Evolutionary conservation across 2,113 vertebrate species (phyloP), one percentile per base, ranked within the genome.

Genomic region (Ellobius talpinus): DNA sequence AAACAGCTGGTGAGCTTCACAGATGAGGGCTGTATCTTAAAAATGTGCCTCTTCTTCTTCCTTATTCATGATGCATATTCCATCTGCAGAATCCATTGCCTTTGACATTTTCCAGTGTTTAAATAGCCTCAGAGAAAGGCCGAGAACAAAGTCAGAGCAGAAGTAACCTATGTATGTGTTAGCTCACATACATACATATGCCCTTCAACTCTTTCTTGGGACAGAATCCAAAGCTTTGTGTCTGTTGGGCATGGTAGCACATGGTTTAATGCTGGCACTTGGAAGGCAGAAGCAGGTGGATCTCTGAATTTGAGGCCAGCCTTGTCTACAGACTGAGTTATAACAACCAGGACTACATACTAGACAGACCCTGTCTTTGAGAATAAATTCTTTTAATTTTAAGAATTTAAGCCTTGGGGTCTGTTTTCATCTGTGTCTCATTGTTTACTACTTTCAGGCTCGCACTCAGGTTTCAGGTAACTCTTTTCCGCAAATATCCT

Each of bases 81-180:
- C 33, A 33, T 86, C 86, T 84, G 65, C 21, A 93, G 74, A 84
- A 70, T 87, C 58, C 45, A 85, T 29, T 76, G 81, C 97, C 50
- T n/a, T 79, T 81, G 61, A 82, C 31, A 45, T 94, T 89, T 95
- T 79, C 87, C 90, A 42, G 5, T 87, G 42, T 94, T 95, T 65
- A 66, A 63, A 19, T 66, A 23, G 58, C 2, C 17, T 21, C 33
- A 42, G 26, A 36, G 14, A 76, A 88, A 85, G 87, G 39, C 79
- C 21, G 14, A 5, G 10, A 66, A 50, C 45, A 58, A 13, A 63
- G 11, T 52, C 47, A 94, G 91, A 66, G 24, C 42, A 82, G 84
- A 89, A n/a, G 19, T 39, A 66, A 90, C 50, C 47, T 65, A 31
- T 52, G 31, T 9, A 19, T 24, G 10, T 31, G 47, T 0, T 1